Conservation (phyloP, 2,888 invertebrate species). For the Amphimallon solstitiale region DNA sequence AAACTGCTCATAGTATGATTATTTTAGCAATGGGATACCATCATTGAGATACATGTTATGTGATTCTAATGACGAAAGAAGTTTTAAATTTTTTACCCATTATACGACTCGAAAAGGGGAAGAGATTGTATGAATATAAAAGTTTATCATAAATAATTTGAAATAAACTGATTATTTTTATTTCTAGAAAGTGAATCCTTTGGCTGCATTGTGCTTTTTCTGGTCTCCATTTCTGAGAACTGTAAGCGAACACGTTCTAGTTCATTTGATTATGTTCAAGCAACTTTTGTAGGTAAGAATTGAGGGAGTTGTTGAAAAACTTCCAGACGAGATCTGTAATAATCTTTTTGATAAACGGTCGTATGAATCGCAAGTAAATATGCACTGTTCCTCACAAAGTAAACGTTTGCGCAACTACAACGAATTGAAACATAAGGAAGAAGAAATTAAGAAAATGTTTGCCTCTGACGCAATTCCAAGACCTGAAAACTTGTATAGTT, state of each 20-base stretch:
- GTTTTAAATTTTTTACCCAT: constrained; percentile 92
- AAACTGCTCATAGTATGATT: constrained; percentile 21
- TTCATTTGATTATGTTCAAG: too few species aligned
- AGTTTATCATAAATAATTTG: not conserved
- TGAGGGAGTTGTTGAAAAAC: constrained; percentile 81
- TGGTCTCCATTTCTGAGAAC: constrained; percentile 84
- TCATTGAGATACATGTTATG: constrained; percentile 88
- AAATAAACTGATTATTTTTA: constrained; percentile 24
- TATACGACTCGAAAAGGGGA: constrained; percentile 86
- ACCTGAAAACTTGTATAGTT: constrained; percentile 76
- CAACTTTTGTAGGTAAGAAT: constrained; percentile 78
- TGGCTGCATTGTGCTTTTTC: constrained; percentile 86
- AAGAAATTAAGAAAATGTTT: constrained; percentile 70
- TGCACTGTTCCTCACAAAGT: constrained; percentile 81
- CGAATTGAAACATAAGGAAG: constrained; percentile 73
- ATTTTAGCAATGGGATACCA: constrained; percentile 74
- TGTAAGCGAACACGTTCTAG: too few species aligned
- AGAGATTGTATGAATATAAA: constrained; percentile 76
- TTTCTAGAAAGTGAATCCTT: constrained; percentile 77
- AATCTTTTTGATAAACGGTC: constrained; percentile 86
- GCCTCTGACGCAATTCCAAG: constrained; percentile 72
- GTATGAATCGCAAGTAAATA: constrained; percentile 84
- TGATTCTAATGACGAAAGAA: constrained; percentile 80
- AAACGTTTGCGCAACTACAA: constrained; percentile 75
- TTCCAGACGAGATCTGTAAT: constrained; percentile 76